Percentiles rank a stretch among this genome's conserved stretches.
Conservation (phyloP, 1,140 invertebrate genomes). For the Drosophila athabasca region DNA sequence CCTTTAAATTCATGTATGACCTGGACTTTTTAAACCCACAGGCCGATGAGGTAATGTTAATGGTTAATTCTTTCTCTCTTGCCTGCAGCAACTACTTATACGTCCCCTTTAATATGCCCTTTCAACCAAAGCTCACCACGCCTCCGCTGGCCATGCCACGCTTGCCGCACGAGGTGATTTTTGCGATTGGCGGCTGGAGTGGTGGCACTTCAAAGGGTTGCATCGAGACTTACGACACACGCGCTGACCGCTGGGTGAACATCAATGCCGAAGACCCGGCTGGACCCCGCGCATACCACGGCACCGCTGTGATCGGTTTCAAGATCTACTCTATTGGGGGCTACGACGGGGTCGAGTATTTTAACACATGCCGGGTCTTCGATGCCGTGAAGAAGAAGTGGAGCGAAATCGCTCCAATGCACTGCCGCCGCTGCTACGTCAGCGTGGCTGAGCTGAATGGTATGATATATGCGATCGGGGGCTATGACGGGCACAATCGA, state of each 20-base stretch:
- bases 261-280: constrained; percentile 85
- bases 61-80: not conserved
- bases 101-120: constrained; percentile 39
- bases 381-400: constrained; percentile 87
- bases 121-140: constrained; percentile 84
- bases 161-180: constrained; percentile 89
- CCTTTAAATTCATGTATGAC: constrained; percentile 86
- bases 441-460: constrained; percentile 87
- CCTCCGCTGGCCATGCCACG: constrained; percentile 87
- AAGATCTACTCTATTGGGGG: constrained; percentile 91
- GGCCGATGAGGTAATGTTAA: constrained; percentile 83
- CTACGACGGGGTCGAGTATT: constrained; percentile 90
- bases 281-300: constrained; percentile 90
- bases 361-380: constrained; percentile 89
- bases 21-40: constrained; percentile 85
- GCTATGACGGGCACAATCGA: constrained; percentile 92
- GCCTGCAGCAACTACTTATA: constrained; percentile 45
- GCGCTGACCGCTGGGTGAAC: constrained; percentile 88
- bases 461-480: constrained; percentile 93
- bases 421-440: constrained; percentile 87
- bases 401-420: constrained; percentile 87
- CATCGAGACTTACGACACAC: constrained; percentile 91
- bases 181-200: constrained; percentile 92
- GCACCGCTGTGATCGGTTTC: constrained; percentile 88
- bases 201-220: constrained; percentile 90